Conservation (phyloP, 2,888 invertebrate genomes). For the Scrobipalpa atriplicella region DNA sequence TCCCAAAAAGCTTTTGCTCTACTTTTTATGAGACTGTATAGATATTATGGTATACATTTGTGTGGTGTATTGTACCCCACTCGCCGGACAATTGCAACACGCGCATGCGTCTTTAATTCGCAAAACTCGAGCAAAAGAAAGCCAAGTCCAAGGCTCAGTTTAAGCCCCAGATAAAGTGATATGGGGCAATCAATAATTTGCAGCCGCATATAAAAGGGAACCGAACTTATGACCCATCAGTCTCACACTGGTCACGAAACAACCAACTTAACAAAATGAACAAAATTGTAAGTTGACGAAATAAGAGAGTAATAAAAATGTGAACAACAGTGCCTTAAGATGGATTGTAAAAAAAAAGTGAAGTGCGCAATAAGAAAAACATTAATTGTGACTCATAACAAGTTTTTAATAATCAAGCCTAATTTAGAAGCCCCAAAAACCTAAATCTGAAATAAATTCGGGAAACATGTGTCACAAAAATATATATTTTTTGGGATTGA, state of each 20-base stretch:
- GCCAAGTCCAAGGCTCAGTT: conserved; percentile 43
- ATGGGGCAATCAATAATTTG: conserved; percentile 57
- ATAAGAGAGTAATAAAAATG: neutral
- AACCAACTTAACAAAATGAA: conserved; percentile 48
- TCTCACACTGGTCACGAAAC: conserved; percentile 43
- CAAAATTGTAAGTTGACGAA: conserved; percentile 53
- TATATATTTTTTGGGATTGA: too few species aligned
- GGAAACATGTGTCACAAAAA: too few species aligned
- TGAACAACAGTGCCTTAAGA: neutral
- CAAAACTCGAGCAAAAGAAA: conserved; percentile 48
- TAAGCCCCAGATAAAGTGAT: conserved; percentile 47
- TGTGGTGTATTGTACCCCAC: neutral
- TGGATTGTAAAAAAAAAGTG: conserved; percentile 5
- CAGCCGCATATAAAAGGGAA: conserved; percentile 58
- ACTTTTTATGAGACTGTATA: neutral
- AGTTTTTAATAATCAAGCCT: too few species aligned
- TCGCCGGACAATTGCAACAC: conserved; percentile 22
- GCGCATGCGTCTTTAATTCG: conserved; percentile 37
- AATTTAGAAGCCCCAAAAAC: too few species aligned
- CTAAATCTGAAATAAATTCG: too few species aligned
- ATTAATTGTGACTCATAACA: neutral
- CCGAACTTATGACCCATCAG: conserved; percentile 54
- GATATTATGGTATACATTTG: neutral
- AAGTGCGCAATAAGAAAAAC: neutral
- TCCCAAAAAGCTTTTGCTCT: neutral